phyloP scores from a whole-genome alignment of 2,113 vertebrate genomes.

The Notarius lentiginosus region DNA sequence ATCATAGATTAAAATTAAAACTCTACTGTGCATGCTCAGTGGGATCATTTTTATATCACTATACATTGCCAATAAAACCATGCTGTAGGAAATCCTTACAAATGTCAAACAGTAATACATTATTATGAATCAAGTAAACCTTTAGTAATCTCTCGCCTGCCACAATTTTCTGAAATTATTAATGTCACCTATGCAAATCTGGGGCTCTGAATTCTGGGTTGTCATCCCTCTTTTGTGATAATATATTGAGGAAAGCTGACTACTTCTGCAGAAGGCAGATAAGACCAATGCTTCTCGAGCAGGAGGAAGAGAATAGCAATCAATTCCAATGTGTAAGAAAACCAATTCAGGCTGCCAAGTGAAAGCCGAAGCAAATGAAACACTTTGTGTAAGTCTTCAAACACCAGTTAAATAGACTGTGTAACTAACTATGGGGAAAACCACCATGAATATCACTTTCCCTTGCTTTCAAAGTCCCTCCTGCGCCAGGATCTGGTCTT shows the following conservation, averaged over 20 bases:
- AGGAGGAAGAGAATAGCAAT: slow-evolving; percentile 9
- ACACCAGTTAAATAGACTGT: background rate
- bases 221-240: background rate
- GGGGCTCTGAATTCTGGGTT: background rate
- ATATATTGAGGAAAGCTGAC: background rate
- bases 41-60: background rate
- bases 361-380: slow-evolving; percentile 11
- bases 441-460: background rate
- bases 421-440: background rate
- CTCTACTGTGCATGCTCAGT: background rate
- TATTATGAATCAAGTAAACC: background rate
- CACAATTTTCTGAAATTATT: slow-evolving; percentile 6
- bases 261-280: slow-evolving; percentile 27
- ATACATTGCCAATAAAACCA: background rate
- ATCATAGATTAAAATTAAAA: background rate
- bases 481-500: too few relatives aligned
- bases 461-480: too few relatives aligned
- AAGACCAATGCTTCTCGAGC: slow-evolving; percentile 13
- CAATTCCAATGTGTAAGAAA: slow-evolving; percentile 9
- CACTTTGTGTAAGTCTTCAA: background rate
- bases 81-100: background rate
- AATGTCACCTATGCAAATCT: slow-evolving; percentile 7
- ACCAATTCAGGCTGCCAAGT: slow-evolving; percentile 14
- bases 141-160: background rate
- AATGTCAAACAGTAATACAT: background rate